Evolutionary conservation across 2,113 vertebrate species (phyloP).

Genomic region (Lepus americanus): DNA sequence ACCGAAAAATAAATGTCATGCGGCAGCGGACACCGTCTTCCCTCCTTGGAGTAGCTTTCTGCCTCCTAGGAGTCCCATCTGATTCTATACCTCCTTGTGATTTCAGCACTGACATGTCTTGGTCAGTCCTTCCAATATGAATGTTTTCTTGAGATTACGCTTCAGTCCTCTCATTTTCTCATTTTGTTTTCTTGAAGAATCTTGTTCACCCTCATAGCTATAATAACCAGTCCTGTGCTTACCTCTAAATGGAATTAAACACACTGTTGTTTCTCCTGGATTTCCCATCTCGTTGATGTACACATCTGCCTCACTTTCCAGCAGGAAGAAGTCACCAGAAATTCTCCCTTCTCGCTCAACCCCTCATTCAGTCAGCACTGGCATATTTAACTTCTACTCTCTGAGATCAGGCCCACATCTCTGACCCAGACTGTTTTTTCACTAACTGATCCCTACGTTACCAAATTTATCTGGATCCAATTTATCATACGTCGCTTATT

Average conservation of each 20-base stretch:
- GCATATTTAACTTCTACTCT: neutral
- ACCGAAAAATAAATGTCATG: neutral
- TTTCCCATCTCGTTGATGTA: conserved; percentile 11
- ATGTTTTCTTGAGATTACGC: conserved; percentile 55
- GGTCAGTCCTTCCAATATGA: conserved; percentile 39
- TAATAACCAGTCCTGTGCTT: neutral
- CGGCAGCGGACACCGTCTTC: neutral
- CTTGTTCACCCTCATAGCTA: neutral
- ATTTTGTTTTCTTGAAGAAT: neutral
- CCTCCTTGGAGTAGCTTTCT: neutral
- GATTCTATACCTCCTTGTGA: conserved; percentile 16
- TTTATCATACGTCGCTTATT: neutral
- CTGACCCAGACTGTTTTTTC: conserved; percentile 8
- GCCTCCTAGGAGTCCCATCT: conserved; percentile 25
- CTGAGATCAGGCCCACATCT: neutral
- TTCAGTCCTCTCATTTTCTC: conserved; percentile 21
- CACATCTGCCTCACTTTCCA: neutral
- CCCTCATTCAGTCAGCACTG: neutral
- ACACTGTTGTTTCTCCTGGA: neutral
- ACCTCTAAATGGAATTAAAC: conserved; percentile 36
- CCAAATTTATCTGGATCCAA: neutral
- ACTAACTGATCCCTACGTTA: neutral
- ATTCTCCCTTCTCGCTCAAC: conserved; percentile 19
- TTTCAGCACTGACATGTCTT: neutral
- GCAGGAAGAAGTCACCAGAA: neutral